Conservation (phyloP, 2,888 invertebrate genomes). For the Tholera decimalis region DNA sequence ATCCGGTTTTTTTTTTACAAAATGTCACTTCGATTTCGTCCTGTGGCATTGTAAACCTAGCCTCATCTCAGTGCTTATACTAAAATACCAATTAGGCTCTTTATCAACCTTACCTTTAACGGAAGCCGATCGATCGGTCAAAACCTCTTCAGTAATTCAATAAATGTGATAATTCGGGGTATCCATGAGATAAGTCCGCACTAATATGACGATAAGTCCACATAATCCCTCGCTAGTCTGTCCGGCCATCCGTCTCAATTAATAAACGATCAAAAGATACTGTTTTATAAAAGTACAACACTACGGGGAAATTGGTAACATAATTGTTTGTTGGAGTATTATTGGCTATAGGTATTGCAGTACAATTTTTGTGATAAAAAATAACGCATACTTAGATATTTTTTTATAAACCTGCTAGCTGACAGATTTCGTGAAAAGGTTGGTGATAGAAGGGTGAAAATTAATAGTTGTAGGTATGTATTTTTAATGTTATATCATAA, state of each 20-base stretch:
- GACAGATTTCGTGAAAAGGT: no score
- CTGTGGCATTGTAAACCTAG: no score
- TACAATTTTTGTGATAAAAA: conserved; percentile 19
- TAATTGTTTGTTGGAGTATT: conserved; percentile 57
- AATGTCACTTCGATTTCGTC: no score
- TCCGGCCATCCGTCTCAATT: conserved; percentile 87
- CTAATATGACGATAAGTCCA: conserved; percentile 63
- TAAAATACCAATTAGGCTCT: not conserved
- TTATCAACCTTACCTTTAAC: conserved; percentile 10
- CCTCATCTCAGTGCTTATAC: not conserved
- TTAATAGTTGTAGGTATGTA: no score
- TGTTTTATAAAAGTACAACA: conserved; percentile 39
- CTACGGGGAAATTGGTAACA: conserved; percentile 54
- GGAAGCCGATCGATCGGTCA: conserved; percentile 69
- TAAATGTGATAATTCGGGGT: conserved; percentile 64
- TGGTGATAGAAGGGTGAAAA: no score
- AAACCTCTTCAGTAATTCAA: conserved; percentile 70
- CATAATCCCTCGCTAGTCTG: conserved; percentile 77
- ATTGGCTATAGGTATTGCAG: conserved; percentile 24
- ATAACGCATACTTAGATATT: not conserved
- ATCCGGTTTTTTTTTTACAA: no score
- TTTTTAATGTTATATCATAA: no score
- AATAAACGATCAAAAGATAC: conserved; percentile 76
- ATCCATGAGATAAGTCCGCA: conserved; percentile 66
- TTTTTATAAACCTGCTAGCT: no score